Base-by-base conservation (phyloP, 2,888 invertebrate species). In the Boloria selene region DNA sequence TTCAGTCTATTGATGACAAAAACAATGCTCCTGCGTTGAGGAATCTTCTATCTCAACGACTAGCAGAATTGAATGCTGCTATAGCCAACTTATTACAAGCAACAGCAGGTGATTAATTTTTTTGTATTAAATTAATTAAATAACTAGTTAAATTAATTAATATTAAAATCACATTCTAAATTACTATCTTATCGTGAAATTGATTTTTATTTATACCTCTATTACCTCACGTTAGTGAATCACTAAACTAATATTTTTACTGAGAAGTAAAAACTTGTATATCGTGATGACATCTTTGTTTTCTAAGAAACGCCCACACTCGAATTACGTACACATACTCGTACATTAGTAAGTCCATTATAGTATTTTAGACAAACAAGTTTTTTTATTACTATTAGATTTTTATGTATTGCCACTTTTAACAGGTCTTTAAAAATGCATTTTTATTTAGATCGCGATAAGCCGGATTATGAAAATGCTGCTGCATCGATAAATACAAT, bases 391-490 rank as follows among this genome's bases (percentile, higher is more conserved):
- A 31, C 31, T 31, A 31, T 31, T 7, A 31, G 31, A 7, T 6
- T 31, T 31, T 31, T 31, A 6, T 31, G 5, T 4, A 31, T 31
- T 31, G 7, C 1, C 6, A 4, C 7, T 7, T 31, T 31, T 31
- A 31, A 7, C 31, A 31, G 7, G 31, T 31, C 31, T 31, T 31
- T 7, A 7, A 38, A 31, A 38, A 38, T 10, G 10, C 10, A 38
- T 38, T 38, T 38, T 38, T 38, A 13, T 66, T 4, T 64, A 78
- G 78, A 76, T 69, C 67, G 56, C 4, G 64, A 71, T 0, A 72
- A 73, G 14, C 72, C 70, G 14, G 74, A 81, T 49, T 78, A 77
- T 55, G 69, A 55, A 0, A 61, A 64, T n/a, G 80, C 77, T 2
- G 74, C 76, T 38, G 62, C 55, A 22, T 71, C 75, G 4, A 64